Percentiles rank a stretch among this genome's conserved stretches.
Evolutionary conservation across 2,888 invertebrate species (phyloP).

Genomic region (Crocallis elinguaria): DNA sequence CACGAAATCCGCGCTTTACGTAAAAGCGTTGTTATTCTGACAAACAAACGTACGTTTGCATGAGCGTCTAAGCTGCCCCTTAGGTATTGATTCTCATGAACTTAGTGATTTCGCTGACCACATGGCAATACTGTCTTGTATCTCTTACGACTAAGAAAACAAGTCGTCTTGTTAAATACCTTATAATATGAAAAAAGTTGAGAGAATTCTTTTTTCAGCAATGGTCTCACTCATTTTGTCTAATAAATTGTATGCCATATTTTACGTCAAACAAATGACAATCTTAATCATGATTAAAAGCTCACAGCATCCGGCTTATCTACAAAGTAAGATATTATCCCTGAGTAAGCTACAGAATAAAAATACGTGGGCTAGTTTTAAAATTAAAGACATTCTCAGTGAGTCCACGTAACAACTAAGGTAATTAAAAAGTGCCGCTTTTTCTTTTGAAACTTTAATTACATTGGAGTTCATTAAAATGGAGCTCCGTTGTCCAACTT

Average conservation of each 20-base stretch:
- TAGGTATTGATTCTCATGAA: too few species aligned
- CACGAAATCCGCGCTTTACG: too few species aligned
- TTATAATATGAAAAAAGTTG: too few species aligned
- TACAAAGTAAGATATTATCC: slow-evolving; percentile 6
- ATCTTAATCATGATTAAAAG: slow-evolving; percentile 11
- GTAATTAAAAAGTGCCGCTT: slow-evolving; percentile 48
- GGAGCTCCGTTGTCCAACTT: slow-evolving; percentile 37
- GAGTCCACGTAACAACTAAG: slow-evolving; percentile 43
- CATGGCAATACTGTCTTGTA: too few species aligned
- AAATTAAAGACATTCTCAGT: slow-evolving; percentile 38
- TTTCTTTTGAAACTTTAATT: slow-evolving; percentile 51
- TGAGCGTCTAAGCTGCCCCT: too few species aligned
- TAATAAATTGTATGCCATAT: neutral
- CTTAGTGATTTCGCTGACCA: too few species aligned
- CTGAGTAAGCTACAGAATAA: slow-evolving; percentile 20
- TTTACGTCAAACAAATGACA: slow-evolving; percentile 10
- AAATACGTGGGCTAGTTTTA: slow-evolving; percentile 28
- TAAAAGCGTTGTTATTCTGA: too few species aligned
- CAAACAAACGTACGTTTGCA: too few species aligned
- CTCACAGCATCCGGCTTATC: slow-evolving; percentile 6
- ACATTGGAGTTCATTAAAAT: slow-evolving; percentile 50
- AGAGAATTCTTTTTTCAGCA: neutral
- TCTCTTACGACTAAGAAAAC: too few species aligned
- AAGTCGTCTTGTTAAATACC: too few species aligned
- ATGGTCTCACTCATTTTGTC: neutral